These are phyloP conservation scores for Pelagia noctiluca DNA, from an alignment of 30 jellyfish, hydroid and myxozoan genomes.

Conservation along the genomic window DNA sequence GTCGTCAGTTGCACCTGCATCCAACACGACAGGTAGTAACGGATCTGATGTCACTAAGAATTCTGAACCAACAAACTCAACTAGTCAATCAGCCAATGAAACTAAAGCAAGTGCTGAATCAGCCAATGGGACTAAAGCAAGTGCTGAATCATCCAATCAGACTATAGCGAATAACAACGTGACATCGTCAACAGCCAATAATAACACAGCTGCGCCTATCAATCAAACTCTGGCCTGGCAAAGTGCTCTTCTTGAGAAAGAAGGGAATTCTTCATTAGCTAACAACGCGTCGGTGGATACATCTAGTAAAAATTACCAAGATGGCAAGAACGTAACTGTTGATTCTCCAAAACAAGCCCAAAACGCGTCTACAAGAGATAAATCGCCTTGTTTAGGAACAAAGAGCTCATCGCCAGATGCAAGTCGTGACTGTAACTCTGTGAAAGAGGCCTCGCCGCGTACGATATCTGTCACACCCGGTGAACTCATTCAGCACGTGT, in stretches of 20 bases:
- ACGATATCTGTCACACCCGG: slow-evolving; percentile 82
- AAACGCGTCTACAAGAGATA: slow-evolving; percentile 50
- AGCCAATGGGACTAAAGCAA: slow-evolving; percentile 16
- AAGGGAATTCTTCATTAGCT: slow-evolving; percentile 27
- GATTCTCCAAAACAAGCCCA: slow-evolving; percentile 6
- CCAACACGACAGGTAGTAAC: background rate
- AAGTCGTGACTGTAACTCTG: slow-evolving; percentile 3
- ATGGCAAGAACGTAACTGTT: slow-evolving; percentile 4
- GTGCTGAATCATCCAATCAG: slow-evolving; percentile 15
- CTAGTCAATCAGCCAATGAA: background rate
- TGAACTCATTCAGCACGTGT: slow-evolving; percentile 77
- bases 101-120: background rate
- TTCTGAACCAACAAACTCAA: background rate
- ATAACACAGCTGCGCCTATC: slow-evolving; percentile 31
- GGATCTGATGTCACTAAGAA: background rate
- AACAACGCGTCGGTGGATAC: slow-evolving; percentile 4
- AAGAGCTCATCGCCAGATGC: slow-evolving; percentile 23
- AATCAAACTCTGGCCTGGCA: slow-evolving; percentile 72
- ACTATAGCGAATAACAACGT: slow-evolving; percentile 6
- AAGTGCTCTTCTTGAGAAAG: slow-evolving; percentile 45
- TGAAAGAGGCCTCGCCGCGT: slow-evolving; percentile 27
- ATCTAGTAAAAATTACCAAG: background rate
- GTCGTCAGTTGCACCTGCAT: no score
- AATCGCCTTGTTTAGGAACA: slow-evolving; percentile 47
- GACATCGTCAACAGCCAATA: slow-evolving; percentile 12